Evolutionary conservation across 1,140 invertebrate genomes (phyloP), one percentile per base, ranked within the genome.

Genomic region (Aphis gossypii): DNA sequence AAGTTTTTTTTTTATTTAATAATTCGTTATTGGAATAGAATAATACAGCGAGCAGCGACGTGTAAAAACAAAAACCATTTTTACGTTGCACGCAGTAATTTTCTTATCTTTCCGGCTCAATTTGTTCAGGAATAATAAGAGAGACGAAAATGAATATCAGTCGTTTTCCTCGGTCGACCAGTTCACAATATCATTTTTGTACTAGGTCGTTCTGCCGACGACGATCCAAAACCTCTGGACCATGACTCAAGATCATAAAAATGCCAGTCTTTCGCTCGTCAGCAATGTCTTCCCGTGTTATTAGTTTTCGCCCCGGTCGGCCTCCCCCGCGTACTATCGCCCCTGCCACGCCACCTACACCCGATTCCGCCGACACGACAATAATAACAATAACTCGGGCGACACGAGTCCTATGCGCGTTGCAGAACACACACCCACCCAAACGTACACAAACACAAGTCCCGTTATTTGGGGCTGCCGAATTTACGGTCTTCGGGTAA

Each of bases 401-500:
- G 89, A 90, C 89, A 68, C 89, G 38, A 68, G 35, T 41, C 41
- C 89, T 68, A 6, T 51, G 14, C 48, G 21, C n/a, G 8, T 21
- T 30, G 23, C 23, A 86, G 41, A 23, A 60, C 54, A 44, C 82
- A 38, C 82, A 44, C 48, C 14, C 35, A 8, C 21, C 18, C 20
- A 41, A 35, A 8, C 30, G 7, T 2, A 54, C 87, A 9, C 46
- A 35, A 2, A 11, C 14, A 38, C 23, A 9, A 30, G 41, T 11
- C 20, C 44, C 23, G 76, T 90, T 68, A 2, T 44, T 41, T 56
- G 76, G 92, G 68, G 76, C 68, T 83, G 92, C 82, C 35, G 48
- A 93, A 93, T 93, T 93, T 93, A 93, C 82, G 92, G n/a, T 56
- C 82, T 84, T 30, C 35, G 44, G 82, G 92, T 86, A 93, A 93